phyloP scores from a whole-genome alignment of 2,113 vertebrate species.

The Willisornis vidua region DNA sequence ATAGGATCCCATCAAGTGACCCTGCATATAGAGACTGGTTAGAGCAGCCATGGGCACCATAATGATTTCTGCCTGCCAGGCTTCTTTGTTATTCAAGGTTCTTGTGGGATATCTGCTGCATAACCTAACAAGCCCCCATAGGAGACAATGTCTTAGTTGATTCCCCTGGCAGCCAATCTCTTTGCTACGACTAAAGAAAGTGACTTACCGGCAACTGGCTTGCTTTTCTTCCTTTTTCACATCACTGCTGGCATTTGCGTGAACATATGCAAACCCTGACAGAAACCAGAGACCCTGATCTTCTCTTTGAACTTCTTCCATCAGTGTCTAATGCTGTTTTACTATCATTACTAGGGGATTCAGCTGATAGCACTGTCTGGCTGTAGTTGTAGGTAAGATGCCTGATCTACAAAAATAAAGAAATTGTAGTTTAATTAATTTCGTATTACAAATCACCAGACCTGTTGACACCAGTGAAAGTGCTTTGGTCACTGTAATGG shows the following conservation, averaged over 20 bases:
- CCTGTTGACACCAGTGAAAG: not conserved
- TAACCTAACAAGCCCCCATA: conserved; percentile 55
- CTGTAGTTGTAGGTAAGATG: not conserved
- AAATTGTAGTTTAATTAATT: not conserved
- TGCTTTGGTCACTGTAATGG: not conserved
- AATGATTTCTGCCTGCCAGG: conserved; percentile 41
- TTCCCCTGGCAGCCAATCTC: conserved; percentile 40
- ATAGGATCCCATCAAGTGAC: conserved; percentile 33
- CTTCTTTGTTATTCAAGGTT: conserved; percentile 57
- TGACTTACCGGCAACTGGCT: not conserved
- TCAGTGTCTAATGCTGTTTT: not conserved
- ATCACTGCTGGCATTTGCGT: not conserved
- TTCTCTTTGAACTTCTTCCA: not conserved
- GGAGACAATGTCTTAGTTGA: conserved; percentile 39
- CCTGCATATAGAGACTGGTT: conserved; percentile 4
- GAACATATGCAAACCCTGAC: not conserved
- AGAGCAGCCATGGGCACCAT: conserved; percentile 2
- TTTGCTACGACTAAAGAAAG: not conserved
- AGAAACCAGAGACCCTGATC: not conserved
- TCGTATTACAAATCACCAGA: not conserved
- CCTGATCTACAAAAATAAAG: not conserved
- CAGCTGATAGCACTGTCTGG: not conserved
- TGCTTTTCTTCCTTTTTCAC: not conserved
- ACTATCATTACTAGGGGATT: not conserved
- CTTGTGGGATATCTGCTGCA: conserved; percentile 30